phyloP scores from a whole-genome alignment of 2,113 vertebrate genomes.

The Bagarius yarrelli region DNA sequence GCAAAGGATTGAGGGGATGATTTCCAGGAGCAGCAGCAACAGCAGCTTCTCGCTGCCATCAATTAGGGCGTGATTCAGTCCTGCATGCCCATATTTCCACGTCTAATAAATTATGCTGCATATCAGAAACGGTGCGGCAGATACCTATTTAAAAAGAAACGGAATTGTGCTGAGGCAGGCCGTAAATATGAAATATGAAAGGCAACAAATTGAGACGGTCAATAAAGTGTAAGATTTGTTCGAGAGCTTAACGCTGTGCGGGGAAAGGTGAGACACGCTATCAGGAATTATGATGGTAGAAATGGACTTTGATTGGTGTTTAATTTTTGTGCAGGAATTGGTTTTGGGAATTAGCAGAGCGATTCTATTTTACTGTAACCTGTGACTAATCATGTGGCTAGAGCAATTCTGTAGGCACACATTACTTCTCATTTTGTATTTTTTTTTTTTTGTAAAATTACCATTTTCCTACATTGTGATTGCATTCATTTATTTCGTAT shows the following conservation, averaged over 20 bases:
- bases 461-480: conserved; percentile 68
- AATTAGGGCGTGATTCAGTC: conserved; percentile 83
- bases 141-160: conserved; percentile 81
- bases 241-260: conserved; percentile 72
- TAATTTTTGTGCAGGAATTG: conserved; percentile 76
- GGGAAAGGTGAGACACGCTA: conserved; percentile 78
- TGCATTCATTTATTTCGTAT: conserved; percentile 78
- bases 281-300: conserved; percentile 87
- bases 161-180: conserved; percentile 78
- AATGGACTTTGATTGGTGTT: conserved; percentile 83
- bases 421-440: conserved; percentile 71
- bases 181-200: conserved; percentile 93
- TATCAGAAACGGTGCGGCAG: conserved; percentile 84
- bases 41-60: conserved; percentile 70
- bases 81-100: conserved; percentile 78
- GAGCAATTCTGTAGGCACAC: conserved; percentile 58
- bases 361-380: conserved; percentile 67
- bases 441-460: conserved; percentile 65
- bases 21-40: conserved; percentile 24
- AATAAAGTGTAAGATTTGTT: conserved; percentile 90
- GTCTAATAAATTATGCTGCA: conserved; percentile 88
- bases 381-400: conserved; percentile 71
- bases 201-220: conserved; percentile 85
- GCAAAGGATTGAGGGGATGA: conserved; percentile 45
- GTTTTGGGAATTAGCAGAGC: conserved; percentile 65